A percentile compares a stretch with the other conserved stretches of the same genome.
These are phyloP conservation scores for Papilio protenor DNA, from an alignment of 2,888 invertebrate genomes.

Conservation along the genomic window DNA sequence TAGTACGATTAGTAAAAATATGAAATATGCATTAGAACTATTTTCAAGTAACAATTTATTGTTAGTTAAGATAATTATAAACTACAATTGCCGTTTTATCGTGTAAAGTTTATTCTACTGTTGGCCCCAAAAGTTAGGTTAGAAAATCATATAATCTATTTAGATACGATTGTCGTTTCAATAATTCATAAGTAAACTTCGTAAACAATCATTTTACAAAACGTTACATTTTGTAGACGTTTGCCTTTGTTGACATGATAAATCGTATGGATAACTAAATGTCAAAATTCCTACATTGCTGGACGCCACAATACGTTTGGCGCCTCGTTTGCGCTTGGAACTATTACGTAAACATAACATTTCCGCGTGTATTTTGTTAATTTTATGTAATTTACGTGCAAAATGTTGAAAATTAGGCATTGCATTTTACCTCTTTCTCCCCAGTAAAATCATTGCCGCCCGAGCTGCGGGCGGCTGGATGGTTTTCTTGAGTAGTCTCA, in stretches of 20 bases:
- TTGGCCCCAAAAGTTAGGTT: constrained; percentile 51
- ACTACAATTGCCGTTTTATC: constrained; percentile 1
- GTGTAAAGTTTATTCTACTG: constrained; percentile 39
- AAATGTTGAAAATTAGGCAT: constrained; percentile 55
- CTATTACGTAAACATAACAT: constrained; percentile 81
- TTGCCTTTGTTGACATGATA: constrained; percentile 70
- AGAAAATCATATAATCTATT: constrained; percentile 35
- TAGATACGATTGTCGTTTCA: constrained; percentile 40
- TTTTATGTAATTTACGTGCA: constrained; percentile 57
- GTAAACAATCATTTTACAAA: constrained; percentile 13
- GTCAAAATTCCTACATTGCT: constrained; percentile 65
- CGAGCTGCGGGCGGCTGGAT: constrained; percentile 77
- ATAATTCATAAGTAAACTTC: not conserved
- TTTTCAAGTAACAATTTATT: constrained; percentile 26
- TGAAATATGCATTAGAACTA: constrained; percentile 24
- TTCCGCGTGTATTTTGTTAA: constrained; percentile 58
- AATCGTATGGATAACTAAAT: constrained; percentile 60
- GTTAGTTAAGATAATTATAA: constrained; percentile 16
- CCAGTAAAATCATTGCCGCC: constrained; percentile 77
- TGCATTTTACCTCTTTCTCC: constrained; percentile 79
- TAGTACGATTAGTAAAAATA: constrained; percentile 27
- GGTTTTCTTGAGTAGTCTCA: constrained; percentile 77
- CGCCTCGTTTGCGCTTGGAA: constrained; percentile 62
- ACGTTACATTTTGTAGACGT: not conserved
- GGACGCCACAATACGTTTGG: constrained; percentile 57